Evolutionary conservation across 2,888 invertebrate species (phyloP).

Genomic region (Zonitis immaculata): DNA sequence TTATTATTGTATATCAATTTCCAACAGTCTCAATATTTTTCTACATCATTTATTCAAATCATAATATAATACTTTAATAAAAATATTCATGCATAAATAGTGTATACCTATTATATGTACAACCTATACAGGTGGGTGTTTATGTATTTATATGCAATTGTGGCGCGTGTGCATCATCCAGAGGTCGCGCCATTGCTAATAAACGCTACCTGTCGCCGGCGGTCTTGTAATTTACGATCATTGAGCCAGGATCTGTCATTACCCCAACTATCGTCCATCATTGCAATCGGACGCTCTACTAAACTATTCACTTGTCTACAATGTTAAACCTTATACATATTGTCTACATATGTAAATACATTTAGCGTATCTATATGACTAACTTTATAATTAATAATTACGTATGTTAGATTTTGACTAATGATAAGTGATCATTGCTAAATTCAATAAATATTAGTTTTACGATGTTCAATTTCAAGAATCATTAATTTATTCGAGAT

Average conservation of each 20-base stretch:
- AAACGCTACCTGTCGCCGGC: constrained; percentile 40
- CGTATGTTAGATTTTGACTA: no score
- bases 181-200: constrained; percentile 21
- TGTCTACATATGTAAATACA: no score
- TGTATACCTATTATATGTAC: no score
- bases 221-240: constrained; percentile 41
- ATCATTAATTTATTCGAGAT: not conserved
- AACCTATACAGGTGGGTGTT: not conserved
- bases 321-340: constrained; percentile 10
- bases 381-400: no score
- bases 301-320: constrained; percentile 38
- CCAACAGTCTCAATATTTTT: not conserved
- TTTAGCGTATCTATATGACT: no score
- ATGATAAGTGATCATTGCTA: no score
- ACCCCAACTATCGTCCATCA: constrained; percentile 41
- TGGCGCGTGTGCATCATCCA: constrained; percentile 1
- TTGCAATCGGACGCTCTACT: constrained; percentile 27
- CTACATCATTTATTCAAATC: not conserved
- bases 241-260: constrained; percentile 41
- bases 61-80: no score
- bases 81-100: no score
- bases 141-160: not conserved
- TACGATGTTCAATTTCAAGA: not conserved
- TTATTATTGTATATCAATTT: no score
- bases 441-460: no score